These are phyloP conservation scores for Kryptolebias marmoratus DNA, from an alignment of 2,113 vertebrate species.

Conservation along the genomic window DNA sequence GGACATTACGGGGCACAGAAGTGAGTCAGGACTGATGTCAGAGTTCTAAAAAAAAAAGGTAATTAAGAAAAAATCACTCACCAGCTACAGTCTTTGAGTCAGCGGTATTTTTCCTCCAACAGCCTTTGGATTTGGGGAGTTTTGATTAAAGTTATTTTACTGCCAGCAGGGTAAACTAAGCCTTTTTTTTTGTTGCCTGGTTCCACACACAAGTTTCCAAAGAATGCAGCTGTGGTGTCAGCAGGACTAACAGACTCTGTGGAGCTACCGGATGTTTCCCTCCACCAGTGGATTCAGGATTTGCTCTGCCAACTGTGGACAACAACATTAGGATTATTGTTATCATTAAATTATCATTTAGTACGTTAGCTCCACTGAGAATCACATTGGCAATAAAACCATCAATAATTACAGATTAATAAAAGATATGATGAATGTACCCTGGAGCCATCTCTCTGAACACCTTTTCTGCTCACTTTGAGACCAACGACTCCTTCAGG, in stretches of 20 bases:
- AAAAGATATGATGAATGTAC: no score
- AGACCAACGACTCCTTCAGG: no score
- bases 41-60: conserved; percentile 1
- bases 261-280: neutral
- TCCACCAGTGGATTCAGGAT: neutral
- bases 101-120: neutral
- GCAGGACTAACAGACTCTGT: neutral
- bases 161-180: conserved; percentile 5
- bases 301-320: neutral
- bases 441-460: no score
- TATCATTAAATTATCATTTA: no score
- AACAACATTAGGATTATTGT: neutral
- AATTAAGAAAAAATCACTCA: no score
- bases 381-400: no score
- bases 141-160: conserved; percentile 12
- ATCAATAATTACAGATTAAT: no score
- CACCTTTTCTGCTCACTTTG: no score
- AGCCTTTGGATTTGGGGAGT: neutral
- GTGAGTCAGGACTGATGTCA: conserved; percentile 3
- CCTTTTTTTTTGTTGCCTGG: conserved; percentile 30
- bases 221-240: conserved; percentile 20
- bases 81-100: no score
- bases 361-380: no score
- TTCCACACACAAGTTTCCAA: neutral
- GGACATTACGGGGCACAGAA: neutral